Base-by-base conservation (phyloP, 2,113 vertebrate species). In the Dinomys branickii region DNA sequence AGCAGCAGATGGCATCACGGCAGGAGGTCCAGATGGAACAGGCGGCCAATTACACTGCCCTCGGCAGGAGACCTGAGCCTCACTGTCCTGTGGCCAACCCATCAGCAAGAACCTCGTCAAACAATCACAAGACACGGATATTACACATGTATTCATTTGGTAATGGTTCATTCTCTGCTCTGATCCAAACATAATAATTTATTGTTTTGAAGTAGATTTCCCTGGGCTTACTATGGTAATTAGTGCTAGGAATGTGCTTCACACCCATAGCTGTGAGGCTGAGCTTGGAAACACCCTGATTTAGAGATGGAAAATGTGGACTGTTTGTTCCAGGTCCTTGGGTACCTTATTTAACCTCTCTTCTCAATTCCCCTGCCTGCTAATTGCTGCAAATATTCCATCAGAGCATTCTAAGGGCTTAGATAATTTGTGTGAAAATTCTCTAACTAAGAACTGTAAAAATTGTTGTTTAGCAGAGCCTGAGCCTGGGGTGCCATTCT, bases 361-460 rank as follows among this genome's bases (percentile, higher is more conserved):
- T 85, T 78, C 65, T 87, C 69, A 22, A 41, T 71, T 94, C 85
- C 50, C 47, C 85, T 54, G 16, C 54, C 58, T 94, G 50, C 85
- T 92, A 90, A 92, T 81, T 93, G 75, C 56, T 59, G 44, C 41
- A 17, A 2, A 56, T 87, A 7, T 56, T 71, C 38, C 30, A 73
- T 88, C 59, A 85, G 56, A 67, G 35, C n/a, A 30, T 83, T 93
- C 24, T 63, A 85, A 93, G 73, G 11, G 90, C 67, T 88, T 75
- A 92, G 58, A 90, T 85, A 84, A 91, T 94, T 41, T 94, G 81
- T 90, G 56, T 93, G 87, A 94, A 97, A 93, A 94, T 80, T 88
- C 90, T 77, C 90, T 77, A 89, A 63, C n/a, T 71, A 88, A 96
- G 73, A 91, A 61, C 47, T 89, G 38, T 82, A 82, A 88, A 96